Conservation (phyloP, 2,888 invertebrate species). For the Epirrhoe tristata region DNA sequence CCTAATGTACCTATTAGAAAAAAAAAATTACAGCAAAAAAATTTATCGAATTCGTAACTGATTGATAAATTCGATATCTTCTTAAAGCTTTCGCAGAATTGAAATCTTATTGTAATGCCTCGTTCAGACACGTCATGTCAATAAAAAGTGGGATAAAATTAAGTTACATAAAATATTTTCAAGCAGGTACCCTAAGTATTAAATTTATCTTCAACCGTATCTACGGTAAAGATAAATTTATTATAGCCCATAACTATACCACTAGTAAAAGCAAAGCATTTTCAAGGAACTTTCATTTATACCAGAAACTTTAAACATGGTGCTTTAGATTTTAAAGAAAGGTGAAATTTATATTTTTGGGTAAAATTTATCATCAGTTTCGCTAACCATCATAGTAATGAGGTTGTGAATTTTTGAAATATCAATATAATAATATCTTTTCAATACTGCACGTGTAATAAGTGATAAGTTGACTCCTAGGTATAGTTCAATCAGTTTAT, state of each 20-base stretch:
- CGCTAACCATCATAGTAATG: background rate
- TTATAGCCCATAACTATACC: conserved; percentile 17
- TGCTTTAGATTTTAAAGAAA: conserved; percentile 31
- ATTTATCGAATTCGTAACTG: too few relatives aligned
- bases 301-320: conserved; percentile 35
- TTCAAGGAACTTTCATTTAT: conserved; percentile 33
- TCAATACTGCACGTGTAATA: background rate
- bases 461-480: background rate
- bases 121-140: background rate
- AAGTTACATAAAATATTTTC: background rate
- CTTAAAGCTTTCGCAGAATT: too few relatives aligned
- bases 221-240: conserved; percentile 5
- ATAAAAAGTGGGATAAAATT: background rate
- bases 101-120: too few relatives aligned
- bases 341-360: background rate
- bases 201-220: background rate
- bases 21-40: too few relatives aligned
- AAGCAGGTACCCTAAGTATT: too few relatives aligned
- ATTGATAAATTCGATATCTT: too few relatives aligned
- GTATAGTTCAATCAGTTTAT: conserved; percentile 17
- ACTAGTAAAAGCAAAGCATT: conserved; percentile 13
- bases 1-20: too few relatives aligned
- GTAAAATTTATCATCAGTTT: background rate
- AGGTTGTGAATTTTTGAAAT: background rate
- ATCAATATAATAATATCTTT: background rate